Evolutionary conservation across 1,140 invertebrate genomes (phyloP).

Genomic region (Polyergus mexicanus): DNA sequence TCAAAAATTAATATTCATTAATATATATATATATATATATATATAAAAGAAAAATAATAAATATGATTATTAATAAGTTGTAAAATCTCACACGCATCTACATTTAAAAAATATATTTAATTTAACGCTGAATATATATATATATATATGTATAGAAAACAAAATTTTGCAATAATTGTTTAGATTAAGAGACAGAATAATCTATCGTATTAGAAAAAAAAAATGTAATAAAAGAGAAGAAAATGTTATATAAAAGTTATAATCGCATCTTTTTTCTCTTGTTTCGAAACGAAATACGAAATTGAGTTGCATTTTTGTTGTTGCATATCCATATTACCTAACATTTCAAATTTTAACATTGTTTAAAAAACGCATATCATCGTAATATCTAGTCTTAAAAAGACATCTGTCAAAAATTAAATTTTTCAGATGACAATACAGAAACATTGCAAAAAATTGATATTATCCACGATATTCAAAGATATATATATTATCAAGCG

Average conservation of each 20-base stretch:
- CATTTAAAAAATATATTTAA: conserved; percentile 8
- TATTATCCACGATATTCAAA: not conserved
- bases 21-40: not conserved
- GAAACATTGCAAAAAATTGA: not conserved
- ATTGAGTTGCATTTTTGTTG: not conserved
- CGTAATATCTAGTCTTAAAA: not conserved
- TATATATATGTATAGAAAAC: not conserved
- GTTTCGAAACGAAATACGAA: not conserved
- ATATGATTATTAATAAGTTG: not conserved
- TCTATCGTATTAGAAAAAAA: not conserved
- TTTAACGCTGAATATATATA: not conserved
- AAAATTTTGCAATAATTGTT: conserved; percentile 8
- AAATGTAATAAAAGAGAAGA: not conserved
- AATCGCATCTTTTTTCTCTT: not conserved
- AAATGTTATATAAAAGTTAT: conserved; percentile 6
- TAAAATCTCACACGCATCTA: not conserved
- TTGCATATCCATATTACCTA: not conserved
- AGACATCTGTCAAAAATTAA: not conserved
- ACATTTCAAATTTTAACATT: not conserved
- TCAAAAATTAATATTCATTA: not conserved
- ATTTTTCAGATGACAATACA: not conserved
- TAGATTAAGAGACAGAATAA: conserved; percentile 3
- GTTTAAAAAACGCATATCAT: not conserved
- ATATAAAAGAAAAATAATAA: not conserved
- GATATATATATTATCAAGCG: not conserved